phyloP scores from a whole-genome alignment of 2,113 vertebrate genomes.

The Syngnathus floridae region DNA sequence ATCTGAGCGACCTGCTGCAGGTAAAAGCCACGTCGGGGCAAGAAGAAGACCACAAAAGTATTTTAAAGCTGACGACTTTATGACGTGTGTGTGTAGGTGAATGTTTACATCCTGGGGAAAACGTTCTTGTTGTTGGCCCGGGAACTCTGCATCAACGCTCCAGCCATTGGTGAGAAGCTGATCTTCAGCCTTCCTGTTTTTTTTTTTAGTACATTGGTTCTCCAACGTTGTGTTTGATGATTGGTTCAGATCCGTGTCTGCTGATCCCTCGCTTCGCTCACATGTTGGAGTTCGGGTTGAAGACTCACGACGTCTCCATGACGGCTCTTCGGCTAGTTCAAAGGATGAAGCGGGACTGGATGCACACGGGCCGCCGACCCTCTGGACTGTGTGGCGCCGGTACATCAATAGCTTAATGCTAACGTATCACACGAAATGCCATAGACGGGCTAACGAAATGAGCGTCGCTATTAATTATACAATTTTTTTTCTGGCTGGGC shows the following conservation, averaged over 20 bases:
- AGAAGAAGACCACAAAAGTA: not conserved
- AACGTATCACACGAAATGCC: not conserved
- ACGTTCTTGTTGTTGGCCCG: slow-evolving; percentile 91
- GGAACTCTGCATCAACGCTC: slow-evolving; percentile 95
- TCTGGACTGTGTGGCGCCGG: slow-evolving; percentile 93
- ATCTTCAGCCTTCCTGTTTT: too few relatives aligned
- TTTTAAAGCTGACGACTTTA: not conserved
- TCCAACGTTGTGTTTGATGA: not conserved
- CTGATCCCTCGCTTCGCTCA: slow-evolving; percentile 97
- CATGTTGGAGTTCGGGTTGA: slow-evolving; percentile 89
- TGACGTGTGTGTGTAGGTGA: slow-evolving; percentile 72
- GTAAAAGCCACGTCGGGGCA: slow-evolving; percentile 50
- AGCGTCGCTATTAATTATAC: too few relatives aligned
- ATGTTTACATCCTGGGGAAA: slow-evolving; percentile 95
- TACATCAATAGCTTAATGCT: slow-evolving; percentile 31
- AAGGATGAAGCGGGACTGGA: slow-evolving; percentile 98
- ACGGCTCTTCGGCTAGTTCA: slow-evolving; percentile 89
- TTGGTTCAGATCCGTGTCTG: slow-evolving; percentile 82
- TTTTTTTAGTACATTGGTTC: too few relatives aligned
- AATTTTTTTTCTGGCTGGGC: not conserved
- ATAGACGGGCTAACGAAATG: too few relatives aligned
- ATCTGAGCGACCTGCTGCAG: slow-evolving; percentile 96
- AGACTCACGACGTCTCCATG: slow-evolving; percentile 98
- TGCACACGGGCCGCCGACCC: slow-evolving; percentile 91
- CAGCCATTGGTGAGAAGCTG: slow-evolving; percentile 82